phyloP scores from a whole-genome alignment of 2,113 vertebrate genomes.

The Silurus meridionalis region DNA sequence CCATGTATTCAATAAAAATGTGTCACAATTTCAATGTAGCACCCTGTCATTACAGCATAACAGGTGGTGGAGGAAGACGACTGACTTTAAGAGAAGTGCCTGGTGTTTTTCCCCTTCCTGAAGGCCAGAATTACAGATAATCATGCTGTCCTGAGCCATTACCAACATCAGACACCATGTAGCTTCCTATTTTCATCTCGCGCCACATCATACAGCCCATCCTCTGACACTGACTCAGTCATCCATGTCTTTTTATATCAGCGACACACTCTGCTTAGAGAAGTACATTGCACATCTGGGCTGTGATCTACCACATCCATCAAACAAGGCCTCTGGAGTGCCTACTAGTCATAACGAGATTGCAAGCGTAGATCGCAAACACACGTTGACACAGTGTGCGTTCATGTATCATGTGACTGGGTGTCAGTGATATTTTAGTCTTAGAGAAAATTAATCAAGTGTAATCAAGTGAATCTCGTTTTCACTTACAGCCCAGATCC shows the following conservation, averaged over 20 bases:
- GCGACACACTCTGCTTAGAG: conserved; percentile 30
- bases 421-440: not conserved
- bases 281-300: conserved; percentile 51
- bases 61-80: not conserved
- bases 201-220: conserved; percentile 26
- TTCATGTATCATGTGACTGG: conserved; percentile 7
- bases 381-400: not conserved
- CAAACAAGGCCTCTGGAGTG: conserved; percentile 40
- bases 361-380: conserved; percentile 3
- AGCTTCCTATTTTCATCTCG: conserved; percentile 39
- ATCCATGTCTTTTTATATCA: conserved; percentile 53
- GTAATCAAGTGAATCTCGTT: not conserved
- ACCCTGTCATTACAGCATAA: conserved; percentile 1
- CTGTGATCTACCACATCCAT: conserved; percentile 49
- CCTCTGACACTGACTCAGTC: conserved; percentile 55
- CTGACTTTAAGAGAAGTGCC: conserved; percentile 18
- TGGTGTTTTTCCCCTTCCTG: not conserved
- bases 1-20: not conserved
- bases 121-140: conserved; percentile 47
- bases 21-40: conserved; percentile 4
- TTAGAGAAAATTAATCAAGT: not conserved
- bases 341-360: conserved; percentile 47
- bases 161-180: conserved; percentile 22
- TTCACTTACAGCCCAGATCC: not conserved
- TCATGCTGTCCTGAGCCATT: conserved; percentile 38